phyloP scores from a whole-genome alignment of 2,797 vertebrate species.

The Diceros bicornis region DNA sequence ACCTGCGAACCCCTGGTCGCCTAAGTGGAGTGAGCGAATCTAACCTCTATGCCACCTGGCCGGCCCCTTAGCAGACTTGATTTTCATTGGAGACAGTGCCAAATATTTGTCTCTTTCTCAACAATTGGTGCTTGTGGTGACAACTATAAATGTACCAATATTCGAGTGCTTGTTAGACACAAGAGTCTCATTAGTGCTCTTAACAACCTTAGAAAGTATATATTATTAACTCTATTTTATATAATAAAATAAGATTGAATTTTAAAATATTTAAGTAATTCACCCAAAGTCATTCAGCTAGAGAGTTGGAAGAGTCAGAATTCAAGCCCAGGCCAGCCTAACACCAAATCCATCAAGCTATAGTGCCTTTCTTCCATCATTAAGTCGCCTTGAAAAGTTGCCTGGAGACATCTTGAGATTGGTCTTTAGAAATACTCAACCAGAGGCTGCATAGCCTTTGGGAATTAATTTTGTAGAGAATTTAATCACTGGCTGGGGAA shows the following conservation, averaged over 20 bases:
- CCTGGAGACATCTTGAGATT: not conserved
- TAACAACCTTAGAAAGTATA: not conserved
- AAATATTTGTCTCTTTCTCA: not conserved
- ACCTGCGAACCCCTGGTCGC: too few relatives aligned
- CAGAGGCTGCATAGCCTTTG: not conserved
- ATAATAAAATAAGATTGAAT: not conserved
- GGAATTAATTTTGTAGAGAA: constrained; percentile 4
- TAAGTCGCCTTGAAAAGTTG: not conserved
- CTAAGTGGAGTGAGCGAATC: too few relatives aligned
- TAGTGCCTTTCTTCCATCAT: not conserved
- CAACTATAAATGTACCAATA: not conserved
- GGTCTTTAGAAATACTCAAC: not conserved
- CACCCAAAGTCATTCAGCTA: not conserved
- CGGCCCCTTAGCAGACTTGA: not conserved
- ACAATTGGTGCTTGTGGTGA: not conserved
- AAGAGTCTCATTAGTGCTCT: not conserved
- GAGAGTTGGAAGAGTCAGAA: not conserved
- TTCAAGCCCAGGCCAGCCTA: not conserved
- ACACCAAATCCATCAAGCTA: not conserved
- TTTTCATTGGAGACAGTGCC: not conserved
- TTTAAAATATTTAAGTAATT: not conserved
- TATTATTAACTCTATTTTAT: not conserved
- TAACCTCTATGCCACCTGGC: too few relatives aligned
- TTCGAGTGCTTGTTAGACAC: not conserved
- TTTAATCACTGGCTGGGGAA: not conserved